Evolutionary conservation across 2,797 vertebrate species (phyloP), one percentile per base, ranked within the genome.

Genomic region (Pyrrhura leucotis): DNA sequence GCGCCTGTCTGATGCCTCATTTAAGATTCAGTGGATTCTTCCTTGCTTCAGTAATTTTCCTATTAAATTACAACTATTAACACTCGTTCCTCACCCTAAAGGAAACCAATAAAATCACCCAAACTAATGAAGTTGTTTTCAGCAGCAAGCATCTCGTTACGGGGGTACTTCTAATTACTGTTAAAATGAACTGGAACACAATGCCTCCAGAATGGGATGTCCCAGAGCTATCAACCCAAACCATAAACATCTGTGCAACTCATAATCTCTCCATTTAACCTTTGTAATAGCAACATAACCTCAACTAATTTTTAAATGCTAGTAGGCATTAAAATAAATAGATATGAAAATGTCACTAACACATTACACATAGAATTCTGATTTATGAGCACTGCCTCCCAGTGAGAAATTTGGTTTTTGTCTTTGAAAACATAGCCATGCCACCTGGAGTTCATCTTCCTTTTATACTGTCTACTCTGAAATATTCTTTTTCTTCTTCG

Each of bases 11-110:
- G 93, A 94, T 90, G 97, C 97, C 90, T 98, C 96, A 96, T 97
- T 98, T 97, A 97, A 97, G 94, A 97, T 97, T 97, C 96, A 95
- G 93, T 92, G 73, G 69, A 96, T 96, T 97, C 93, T 90, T 98
- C 90, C 79, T 94, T 97, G 97, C 97, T 98, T 97, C 93, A 18
- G 94, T 97, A 97, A 97, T 97, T 98, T 98, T 97, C 94, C 96
- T 98, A 98, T 98, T 98, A 98, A 97, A 98, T 98, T 97, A 97
- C 95, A 96, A 97, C 97, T 97, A 97, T 98, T 97, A 98, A 90
- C 94, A 85, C 93, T 95, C 79, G 4, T 97, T 97, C 89, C 68
- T 98, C 93, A 97, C 97, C 96, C 97, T 98, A 97, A 98, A 98
- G 96, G 96, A 98, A 98, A 96, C 95, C 95, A 96, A 98, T 97